Conservation (phyloP, 2,113 vertebrate species). For the Porphyrio hochstetteri region DNA sequence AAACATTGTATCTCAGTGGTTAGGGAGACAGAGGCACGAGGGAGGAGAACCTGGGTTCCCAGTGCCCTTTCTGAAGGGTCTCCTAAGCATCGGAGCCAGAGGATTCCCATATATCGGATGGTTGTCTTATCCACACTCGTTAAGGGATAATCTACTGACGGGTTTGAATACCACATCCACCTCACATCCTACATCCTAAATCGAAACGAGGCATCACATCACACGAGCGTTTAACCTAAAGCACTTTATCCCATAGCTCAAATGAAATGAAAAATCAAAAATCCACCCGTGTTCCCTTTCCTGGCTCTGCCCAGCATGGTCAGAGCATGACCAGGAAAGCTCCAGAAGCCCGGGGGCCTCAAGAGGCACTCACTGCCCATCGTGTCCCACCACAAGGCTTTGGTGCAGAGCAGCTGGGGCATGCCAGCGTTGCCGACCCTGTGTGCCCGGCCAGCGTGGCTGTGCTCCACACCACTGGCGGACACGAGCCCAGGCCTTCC, state of each 20-base stretch:
- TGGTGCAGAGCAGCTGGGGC: neutral
- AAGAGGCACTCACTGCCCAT: neutral
- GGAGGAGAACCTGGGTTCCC: neutral
- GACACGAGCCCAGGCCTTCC: neutral
- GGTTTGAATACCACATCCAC: neutral
- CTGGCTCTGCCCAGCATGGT: neutral
- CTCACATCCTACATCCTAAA: neutral
- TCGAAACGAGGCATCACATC: neutral
- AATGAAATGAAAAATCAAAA: neutral
- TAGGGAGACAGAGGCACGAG: neutral
- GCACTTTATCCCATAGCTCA: neutral
- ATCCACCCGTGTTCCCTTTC: neutral
- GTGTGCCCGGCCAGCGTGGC: neutral
- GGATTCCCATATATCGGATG: neutral
- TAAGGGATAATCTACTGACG: neutral
- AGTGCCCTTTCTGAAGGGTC: neutral
- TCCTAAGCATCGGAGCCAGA: neutral
- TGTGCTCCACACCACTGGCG: fast-evolving
- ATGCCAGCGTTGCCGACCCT: neutral
- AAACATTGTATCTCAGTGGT: neutral
- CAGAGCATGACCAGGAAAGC: too few relatives aligned
- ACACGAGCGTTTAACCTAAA: neutral
- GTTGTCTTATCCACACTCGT: neutral
- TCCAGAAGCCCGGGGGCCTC: neutral
- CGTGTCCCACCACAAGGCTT: neutral